These are phyloP conservation scores for Pachyseris speciosa DNA, from an alignment of 64 coral and sea anemone genomes.

Conservation along the genomic window DNA sequence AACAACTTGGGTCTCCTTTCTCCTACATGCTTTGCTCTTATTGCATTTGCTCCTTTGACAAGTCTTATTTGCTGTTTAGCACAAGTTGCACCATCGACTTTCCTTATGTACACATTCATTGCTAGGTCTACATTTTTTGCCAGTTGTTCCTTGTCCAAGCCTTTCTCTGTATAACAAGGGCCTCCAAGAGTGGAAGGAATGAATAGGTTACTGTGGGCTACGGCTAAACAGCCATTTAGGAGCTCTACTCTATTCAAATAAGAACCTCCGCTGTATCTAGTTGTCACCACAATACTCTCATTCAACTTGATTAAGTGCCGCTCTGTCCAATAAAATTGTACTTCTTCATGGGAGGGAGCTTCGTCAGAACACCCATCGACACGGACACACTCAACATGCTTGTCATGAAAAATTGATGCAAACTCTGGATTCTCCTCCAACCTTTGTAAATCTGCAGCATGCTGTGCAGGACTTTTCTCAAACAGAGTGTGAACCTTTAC, in stretches of 20 bases:
- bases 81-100: conserved; percentile 67
- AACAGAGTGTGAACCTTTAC: conserved; percentile 46
- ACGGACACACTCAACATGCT: conserved; percentile 63
- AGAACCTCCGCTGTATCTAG: conserved; percentile 41
- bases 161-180: conserved; percentile 25
- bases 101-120: conserved; percentile 65
- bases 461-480: conserved; percentile 69
- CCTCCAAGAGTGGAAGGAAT: conserved; percentile 57
- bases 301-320: conserved; percentile 44
- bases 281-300: conserved; percentile 38
- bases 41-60: conserved; percentile 58
- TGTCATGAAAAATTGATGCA: conserved; percentile 36
- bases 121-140: conserved; percentile 31
- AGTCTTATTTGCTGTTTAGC: conserved; percentile 41
- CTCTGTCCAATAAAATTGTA: conserved; percentile 79
- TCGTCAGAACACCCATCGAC: conserved; percentile 79
- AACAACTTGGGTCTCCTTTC: conserved; percentile 61
- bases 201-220: conserved; percentile 65
- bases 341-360: conserved; percentile 63
- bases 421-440: conserved; percentile 57
- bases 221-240: conserved; percentile 66
- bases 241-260: conserved; percentile 60
- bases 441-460: conserved; percentile 76
- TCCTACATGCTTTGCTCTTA: conserved; percentile 40
- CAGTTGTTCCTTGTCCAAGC: conserved; percentile 60